phyloP scores from a whole-genome alignment of 2,888 invertebrate genomes.

The Synergus japonicus region DNA sequence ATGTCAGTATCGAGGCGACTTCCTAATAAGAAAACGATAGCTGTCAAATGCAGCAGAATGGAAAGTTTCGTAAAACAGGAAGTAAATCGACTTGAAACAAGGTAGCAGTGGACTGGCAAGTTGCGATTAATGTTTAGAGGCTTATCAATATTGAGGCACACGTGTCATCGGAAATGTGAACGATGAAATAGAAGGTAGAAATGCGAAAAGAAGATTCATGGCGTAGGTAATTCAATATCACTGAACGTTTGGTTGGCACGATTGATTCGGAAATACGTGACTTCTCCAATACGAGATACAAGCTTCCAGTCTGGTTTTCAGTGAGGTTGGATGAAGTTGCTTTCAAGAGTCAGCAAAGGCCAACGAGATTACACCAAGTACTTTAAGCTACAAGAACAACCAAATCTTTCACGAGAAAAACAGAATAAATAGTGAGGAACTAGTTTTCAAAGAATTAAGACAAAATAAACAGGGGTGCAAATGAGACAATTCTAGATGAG shows the following conservation, averaged over 20 bases:
- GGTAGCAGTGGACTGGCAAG: not conserved
- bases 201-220: not conserved
- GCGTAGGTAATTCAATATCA: constrained; percentile 15
- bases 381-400: constrained; percentile 15
- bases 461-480: constrained; percentile 4
- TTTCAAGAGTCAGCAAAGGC: constrained; percentile 15
- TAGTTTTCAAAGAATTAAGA: constrained; percentile 22
- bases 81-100: not conserved
- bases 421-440: constrained; percentile 17
- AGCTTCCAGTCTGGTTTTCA: constrained; percentile 1
- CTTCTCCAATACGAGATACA: not conserved
- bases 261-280: constrained; percentile 38
- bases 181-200: not conserved
- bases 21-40: constrained; percentile 25
- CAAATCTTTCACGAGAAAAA: constrained; percentile 20
- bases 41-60: not conserved
- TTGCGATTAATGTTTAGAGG: too few relatives aligned
- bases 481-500: constrained; percentile 27
- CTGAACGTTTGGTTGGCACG: constrained; percentile 32
- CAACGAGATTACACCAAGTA: constrained; percentile 29
- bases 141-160: not conserved
- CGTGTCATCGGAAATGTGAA: not conserved
- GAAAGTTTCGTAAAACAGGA: constrained; percentile 6
- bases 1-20: constrained; percentile 10
- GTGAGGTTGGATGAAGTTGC: constrained; percentile 31